A percentile compares a stretch with the other conserved stretches of the same genome.
These are phyloP conservation scores for Argyresthia goedartella DNA, from an alignment of 2,888 invertebrate genomes.

Conservation along the genomic window DNA sequence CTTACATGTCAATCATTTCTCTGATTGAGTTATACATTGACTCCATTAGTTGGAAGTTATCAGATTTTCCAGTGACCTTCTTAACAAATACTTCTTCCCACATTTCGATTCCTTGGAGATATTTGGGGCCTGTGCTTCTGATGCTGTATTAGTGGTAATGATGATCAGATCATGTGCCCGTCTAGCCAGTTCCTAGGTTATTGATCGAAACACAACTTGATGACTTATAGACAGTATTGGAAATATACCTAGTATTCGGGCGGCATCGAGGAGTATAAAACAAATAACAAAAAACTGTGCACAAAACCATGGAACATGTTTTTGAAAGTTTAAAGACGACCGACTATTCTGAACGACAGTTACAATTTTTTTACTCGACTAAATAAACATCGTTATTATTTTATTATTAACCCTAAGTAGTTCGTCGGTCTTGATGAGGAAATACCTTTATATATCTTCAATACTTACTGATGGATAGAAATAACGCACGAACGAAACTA, in stretches of 20 bases:
- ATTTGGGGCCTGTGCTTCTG: constrained; percentile 19
- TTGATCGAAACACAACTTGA: constrained; percentile 10
- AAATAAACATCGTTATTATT: too few relatives aligned
- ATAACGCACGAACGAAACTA: too few relatives aligned
- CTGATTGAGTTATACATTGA: neutral
- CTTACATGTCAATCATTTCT: neutral
- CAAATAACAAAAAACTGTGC: too few relatives aligned
- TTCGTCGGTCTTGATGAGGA: too few relatives aligned
- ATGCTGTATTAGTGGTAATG: constrained; percentile 20
- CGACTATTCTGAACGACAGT: too few relatives aligned
- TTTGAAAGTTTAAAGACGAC: too few relatives aligned
- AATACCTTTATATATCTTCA: too few relatives aligned
- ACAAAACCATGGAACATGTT: too few relatives aligned
- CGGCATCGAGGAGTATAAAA: neutral
- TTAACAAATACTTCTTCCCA: neutral
- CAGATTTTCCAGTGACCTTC: neutral
- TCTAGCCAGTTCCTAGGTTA: constrained; percentile 3
- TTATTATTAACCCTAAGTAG: too few relatives aligned
- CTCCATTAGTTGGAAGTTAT: neutral
- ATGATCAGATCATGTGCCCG: neutral
- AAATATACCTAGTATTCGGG: constrained; percentile 11
- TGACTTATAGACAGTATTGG: constrained; percentile 11
- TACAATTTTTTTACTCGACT: too few relatives aligned
- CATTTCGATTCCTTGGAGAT: constrained; percentile 14
- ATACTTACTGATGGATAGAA: too few relatives aligned